phyloP scores from a whole-genome alignment of 2,113 vertebrate genomes.

The Ceratotherium simum region DNA sequence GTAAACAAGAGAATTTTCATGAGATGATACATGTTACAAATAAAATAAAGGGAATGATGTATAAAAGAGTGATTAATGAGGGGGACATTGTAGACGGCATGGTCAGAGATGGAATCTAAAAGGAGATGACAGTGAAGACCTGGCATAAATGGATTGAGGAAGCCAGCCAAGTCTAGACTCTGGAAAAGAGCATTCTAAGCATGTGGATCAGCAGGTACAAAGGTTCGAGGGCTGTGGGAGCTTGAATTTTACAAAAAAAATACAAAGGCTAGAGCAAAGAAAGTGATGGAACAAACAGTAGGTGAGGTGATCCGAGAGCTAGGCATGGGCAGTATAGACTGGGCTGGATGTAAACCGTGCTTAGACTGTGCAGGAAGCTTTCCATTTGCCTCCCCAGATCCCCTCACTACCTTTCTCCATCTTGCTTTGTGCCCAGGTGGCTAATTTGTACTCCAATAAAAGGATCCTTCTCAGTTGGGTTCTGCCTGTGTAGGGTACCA shows the following conservation, averaged over 20 bases:
- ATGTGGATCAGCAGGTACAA: background rate
- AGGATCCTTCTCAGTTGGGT: background rate
- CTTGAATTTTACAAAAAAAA: background rate
- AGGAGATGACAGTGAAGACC: background rate
- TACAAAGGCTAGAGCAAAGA: background rate
- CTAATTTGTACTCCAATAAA: background rate
- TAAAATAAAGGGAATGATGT: background rate
- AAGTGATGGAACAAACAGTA: background rate
- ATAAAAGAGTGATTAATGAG: background rate
- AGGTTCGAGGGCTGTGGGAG: background rate
- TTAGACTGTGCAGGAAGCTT: background rate
- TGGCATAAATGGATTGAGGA: background rate
- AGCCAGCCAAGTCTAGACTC: background rate
- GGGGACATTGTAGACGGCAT: too few relatives aligned
- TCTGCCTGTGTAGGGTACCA: background rate
- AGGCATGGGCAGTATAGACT: rapidly evolving
- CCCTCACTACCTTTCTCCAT: background rate
- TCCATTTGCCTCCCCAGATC: background rate
- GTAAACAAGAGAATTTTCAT: background rate
- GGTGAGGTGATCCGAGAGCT: background rate
- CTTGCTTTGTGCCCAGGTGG: background rate
- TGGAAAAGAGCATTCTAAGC: background rate
- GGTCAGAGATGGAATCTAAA: background rate
- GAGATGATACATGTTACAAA: background rate
- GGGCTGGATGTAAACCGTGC: background rate